phyloP scores from a whole-genome alignment of 2,113 vertebrate genomes.

The Nibea albiflora region DNA sequence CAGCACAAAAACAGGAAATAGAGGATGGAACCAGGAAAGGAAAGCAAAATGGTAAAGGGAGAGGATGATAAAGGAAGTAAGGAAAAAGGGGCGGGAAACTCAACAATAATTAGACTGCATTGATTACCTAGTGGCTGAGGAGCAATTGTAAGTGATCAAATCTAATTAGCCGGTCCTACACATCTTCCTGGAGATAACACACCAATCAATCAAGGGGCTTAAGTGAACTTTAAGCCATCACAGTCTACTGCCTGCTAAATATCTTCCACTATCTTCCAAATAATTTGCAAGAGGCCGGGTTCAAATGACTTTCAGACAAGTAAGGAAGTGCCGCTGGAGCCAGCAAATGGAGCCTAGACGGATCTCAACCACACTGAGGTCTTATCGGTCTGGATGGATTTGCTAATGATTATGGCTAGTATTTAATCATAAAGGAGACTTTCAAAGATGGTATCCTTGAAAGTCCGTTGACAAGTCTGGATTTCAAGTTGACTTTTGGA shows the following conservation, averaged over 20 bases:
- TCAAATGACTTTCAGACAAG: conserved; percentile 58
- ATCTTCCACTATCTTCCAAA: conserved; percentile 64
- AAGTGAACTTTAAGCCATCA: conserved; percentile 78
- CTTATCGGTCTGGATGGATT: conserved; percentile 19
- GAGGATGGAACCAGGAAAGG: neutral
- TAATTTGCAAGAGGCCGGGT: conserved; percentile 34
- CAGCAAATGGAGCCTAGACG: conserved; percentile 20
- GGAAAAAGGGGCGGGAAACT: conserved; percentile 38
- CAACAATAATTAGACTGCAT: conserved; percentile 72
- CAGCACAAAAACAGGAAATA: conserved; percentile 11
- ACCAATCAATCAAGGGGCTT: conserved; percentile 72
- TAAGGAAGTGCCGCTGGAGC: conserved; percentile 33
- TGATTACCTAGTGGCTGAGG: conserved; percentile 73
- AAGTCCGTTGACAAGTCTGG: neutral
- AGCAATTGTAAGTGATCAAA: conserved; percentile 80
- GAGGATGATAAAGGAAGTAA: conserved; percentile 36
- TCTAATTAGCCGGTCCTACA: conserved; percentile 78
- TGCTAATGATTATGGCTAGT: conserved; percentile 5
- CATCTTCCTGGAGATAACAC: conserved; percentile 77
- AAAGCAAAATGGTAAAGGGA: conserved; percentile 14
- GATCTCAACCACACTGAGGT: conserved; percentile 17
- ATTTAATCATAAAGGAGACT: conserved; percentile 10
- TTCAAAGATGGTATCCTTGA: neutral
- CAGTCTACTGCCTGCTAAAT: conserved; percentile 66
- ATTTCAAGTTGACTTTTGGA: conserved; percentile 9